phyloP scores from a whole-genome alignment of 2,113 vertebrate genomes.

The Heterotilapia buettikoferi region DNA sequence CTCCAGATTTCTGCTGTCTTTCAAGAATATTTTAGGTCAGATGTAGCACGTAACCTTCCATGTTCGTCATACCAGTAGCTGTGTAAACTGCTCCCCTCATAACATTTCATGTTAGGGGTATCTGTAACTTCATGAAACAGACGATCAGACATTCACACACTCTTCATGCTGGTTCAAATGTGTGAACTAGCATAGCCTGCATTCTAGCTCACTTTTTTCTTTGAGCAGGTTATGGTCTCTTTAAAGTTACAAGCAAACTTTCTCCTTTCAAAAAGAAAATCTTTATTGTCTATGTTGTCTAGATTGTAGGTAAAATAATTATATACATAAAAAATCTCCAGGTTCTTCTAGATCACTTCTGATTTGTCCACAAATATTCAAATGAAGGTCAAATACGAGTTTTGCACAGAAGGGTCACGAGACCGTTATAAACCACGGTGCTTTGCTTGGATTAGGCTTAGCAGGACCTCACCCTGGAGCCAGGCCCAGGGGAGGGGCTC shows the following conservation, averaged over 20 bases:
- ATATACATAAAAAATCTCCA: too few species aligned
- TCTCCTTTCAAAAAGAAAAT: not conserved
- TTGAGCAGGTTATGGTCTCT: not conserved
- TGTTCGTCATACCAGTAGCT: not conserved
- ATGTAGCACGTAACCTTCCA: not conserved
- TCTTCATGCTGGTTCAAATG: not conserved
- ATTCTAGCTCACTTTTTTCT: not conserved
- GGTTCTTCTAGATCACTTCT: too few species aligned
- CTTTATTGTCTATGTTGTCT: not conserved
- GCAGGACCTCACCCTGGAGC: not conserved
- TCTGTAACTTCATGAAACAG: not conserved
- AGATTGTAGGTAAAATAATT: too few species aligned
- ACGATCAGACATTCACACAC: not conserved
- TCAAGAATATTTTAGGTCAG: not conserved
- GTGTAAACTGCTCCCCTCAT: not conserved
- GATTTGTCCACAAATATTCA: too few species aligned
- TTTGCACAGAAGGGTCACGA: not conserved
- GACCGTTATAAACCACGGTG: rapidly evolving
- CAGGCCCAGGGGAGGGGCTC: not conserved
- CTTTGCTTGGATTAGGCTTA: not conserved
- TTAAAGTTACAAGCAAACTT: not conserved
- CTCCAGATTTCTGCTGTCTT: not conserved
- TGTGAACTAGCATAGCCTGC: not conserved
- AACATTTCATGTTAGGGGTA: not conserved
- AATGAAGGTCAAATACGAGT: not conserved